These are phyloP conservation scores for Drosophila anceps DNA, from an alignment of 2,888 invertebrate species.

Conservation along the genomic window DNA sequence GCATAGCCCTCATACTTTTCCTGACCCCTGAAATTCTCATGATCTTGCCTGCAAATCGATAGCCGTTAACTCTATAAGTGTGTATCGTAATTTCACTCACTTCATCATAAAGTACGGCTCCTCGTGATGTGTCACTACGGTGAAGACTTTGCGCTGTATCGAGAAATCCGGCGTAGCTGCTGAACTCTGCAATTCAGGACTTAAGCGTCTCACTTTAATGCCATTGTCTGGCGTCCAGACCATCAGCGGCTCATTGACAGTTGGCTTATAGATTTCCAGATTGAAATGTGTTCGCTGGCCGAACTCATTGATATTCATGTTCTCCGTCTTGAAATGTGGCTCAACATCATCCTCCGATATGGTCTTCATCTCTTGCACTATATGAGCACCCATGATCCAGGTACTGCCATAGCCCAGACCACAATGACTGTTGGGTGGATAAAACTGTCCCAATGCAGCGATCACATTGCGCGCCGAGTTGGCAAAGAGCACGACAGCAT, in stretches of 20 bases:
- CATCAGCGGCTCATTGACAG: slow-evolving; percentile 85
- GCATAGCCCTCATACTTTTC: slow-evolving; percentile 95
- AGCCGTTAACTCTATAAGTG: not conserved
- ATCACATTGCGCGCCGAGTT: slow-evolving; percentile 86
- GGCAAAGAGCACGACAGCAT: slow-evolving; percentile 96
- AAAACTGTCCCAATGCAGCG: slow-evolving; percentile 68
- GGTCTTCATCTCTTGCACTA: slow-evolving; percentile 89
- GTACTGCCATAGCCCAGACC: slow-evolving; percentile 43
- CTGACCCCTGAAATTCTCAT: slow-evolving; percentile 86
- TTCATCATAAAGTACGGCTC: slow-evolving; percentile 90
- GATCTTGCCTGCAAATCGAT: slow-evolving; percentile 84
- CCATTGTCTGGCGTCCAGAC: slow-evolving; percentile 83
- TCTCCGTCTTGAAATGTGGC: slow-evolving; percentile 88
- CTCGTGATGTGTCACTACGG: slow-evolving; percentile 91
- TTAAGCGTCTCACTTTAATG: slow-evolving; percentile 61
- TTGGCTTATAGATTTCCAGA: slow-evolving; percentile 86
- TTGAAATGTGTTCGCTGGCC: slow-evolving; percentile 88
- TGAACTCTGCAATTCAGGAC: slow-evolving; percentile 50
- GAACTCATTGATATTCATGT: slow-evolving; percentile 83
- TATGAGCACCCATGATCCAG: slow-evolving; percentile 87
- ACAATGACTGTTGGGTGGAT: slow-evolving; percentile 73
- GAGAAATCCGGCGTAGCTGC: slow-evolving; percentile 86
- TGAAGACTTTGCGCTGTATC: slow-evolving; percentile 87
- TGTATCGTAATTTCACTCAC: slow-evolving; percentile 78
- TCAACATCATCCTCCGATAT: slow-evolving; percentile 88